Base-by-base conservation (phyloP, 2,888 invertebrate species). In the Macroteleia sp. region DNA sequence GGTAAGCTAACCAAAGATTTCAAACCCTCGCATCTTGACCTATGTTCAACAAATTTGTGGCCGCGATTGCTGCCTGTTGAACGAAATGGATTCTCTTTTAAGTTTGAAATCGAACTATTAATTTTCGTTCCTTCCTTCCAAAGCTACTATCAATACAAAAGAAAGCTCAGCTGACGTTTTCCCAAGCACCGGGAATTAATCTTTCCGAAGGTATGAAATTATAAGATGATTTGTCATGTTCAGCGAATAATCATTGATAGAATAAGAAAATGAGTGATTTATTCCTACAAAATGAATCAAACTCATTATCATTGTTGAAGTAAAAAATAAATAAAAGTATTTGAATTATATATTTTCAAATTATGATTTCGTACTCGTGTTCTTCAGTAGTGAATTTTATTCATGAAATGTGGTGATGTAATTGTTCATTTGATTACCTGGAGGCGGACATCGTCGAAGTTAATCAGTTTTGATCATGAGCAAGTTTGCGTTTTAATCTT, bases 31-130 rank as follows among this genome's bases (percentile, higher is more conserved):
- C 32, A 61, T 75, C 69, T 62, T 79, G 52, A 62, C 62, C 67
- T 70, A 32, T 30, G 54, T 62, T 73, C 52, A 57, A 57, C 61
- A 62, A 71, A 71, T 62, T 71, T 71, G 62, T 48, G 62, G 61
- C 46, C 39, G 39, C 62, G 71, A 62, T 39, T 44, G 39, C 56
- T 56, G 70, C 61, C 70, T 59, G 59, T 70, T 70, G 61, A 70
- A 54, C 62, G 48, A 39, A 64, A 74, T 66, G 50, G 61, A 74
- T 74, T 66, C 44, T 56, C 54, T 59, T 66, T 56, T 66, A 59
- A 44, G 57, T 57, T 46, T 44, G 30, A 30, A 64, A 73, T 62
- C 54, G 48, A 73, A 64, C 73, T 62, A 73, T 73, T 73, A 64
- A 62, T 62, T 71, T 62, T 57, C 57, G 25, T 56, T 57, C 17